phyloP scores from a whole-genome alignment of 2,888 invertebrate genomes.

The Chouioia cunea region DNA sequence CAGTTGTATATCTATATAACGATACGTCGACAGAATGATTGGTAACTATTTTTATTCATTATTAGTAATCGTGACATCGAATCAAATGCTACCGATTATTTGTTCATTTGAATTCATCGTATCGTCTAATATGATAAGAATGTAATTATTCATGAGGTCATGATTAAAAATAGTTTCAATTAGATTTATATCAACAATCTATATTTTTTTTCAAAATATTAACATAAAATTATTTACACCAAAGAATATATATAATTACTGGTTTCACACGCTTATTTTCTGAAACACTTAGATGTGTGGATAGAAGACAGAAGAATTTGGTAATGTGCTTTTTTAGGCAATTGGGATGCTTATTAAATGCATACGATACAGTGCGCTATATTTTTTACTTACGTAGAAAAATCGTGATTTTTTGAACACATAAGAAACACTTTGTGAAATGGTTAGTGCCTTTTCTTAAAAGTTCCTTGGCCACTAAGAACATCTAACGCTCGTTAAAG shows the following conservation, averaged over 20 bases:
- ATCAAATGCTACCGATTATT: neutral
- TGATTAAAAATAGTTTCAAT: constrained; percentile 8
- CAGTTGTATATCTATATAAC: constrained; percentile 31
- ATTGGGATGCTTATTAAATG: constrained; percentile 26
- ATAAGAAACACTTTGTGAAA: constrained; percentile 35
- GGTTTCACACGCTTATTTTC: constrained; percentile 1
- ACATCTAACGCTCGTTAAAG: too few relatives aligned
- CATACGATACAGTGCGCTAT: constrained; percentile 16
- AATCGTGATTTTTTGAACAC: constrained; percentile 44
- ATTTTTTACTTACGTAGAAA: constrained; percentile 26
- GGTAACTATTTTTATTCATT: constrained; percentile 4
- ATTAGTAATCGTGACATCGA: constrained; percentile 9
- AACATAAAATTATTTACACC: constrained; percentile 28
- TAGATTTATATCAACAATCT: neutral
- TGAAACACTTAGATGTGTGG: constrained; percentile 21
- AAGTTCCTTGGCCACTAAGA: neutral
- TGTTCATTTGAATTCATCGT: neutral
- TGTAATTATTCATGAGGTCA: neutral
- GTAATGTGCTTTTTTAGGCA: constrained; percentile 20
- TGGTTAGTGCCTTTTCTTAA: constrained; percentile 24
- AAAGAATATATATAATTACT: constrained; percentile 23
- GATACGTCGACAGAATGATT: constrained; percentile 23
- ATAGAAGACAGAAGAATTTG: constrained; percentile 7
- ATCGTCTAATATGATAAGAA: constrained; percentile 5
- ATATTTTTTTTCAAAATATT: neutral